A percentile compares a stretch with the other conserved stretches of the same genome.
phyloP scores from a whole-genome alignment of 1,140 invertebrate genomes.

The Diabrotica undecimpunctata region DNA sequence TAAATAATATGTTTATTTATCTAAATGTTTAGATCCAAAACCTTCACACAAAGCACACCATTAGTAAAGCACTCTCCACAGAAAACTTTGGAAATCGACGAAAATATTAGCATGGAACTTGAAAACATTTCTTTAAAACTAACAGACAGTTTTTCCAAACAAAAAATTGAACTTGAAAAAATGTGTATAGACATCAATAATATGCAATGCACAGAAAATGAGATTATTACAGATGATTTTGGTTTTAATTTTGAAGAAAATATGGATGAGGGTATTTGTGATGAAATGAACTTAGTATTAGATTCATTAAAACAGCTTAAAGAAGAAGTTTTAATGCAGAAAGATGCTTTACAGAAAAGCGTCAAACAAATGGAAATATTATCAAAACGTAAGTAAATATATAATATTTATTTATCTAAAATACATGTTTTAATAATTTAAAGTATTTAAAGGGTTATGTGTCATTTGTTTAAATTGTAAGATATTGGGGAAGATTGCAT shows the following conservation, averaged over 20 bases:
- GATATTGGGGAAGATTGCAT: not conserved
- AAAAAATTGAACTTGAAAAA: constrained; percentile 63
- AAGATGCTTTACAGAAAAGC: constrained; percentile 57
- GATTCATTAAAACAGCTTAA: constrained; percentile 61
- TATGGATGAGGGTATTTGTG: constrained; percentile 53
- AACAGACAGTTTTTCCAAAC: constrained; percentile 63
- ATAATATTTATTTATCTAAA: not conserved
- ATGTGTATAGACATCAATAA: constrained; percentile 63
- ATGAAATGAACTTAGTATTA: constrained; percentile 63
- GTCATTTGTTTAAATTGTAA: constrained; percentile 4
- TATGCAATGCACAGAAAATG: constrained; percentile 53
- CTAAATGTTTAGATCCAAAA: constrained; percentile 53
- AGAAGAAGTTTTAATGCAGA: constrained; percentile 59
- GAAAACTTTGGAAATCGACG: constrained; percentile 50
- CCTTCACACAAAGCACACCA: constrained; percentile 59
- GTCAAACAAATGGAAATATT: constrained; percentile 42
- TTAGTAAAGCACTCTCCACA: constrained; percentile 49
- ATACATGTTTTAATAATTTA: constrained; percentile 1
- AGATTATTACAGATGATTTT: constrained; percentile 57
- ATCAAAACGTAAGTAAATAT: not conserved
- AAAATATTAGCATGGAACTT: constrained; percentile 59
- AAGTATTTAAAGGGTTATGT: constrained; percentile 11
- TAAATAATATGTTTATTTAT: no score
- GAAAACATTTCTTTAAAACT: constrained; percentile 74
- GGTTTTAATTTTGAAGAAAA: constrained; percentile 66